A percentile compares a stretch with the other conserved stretches of the same genome.
These are phyloP conservation scores for Teleopsis dalmanni DNA, from an alignment of 1,140 invertebrate species.

Conservation along the genomic window DNA sequence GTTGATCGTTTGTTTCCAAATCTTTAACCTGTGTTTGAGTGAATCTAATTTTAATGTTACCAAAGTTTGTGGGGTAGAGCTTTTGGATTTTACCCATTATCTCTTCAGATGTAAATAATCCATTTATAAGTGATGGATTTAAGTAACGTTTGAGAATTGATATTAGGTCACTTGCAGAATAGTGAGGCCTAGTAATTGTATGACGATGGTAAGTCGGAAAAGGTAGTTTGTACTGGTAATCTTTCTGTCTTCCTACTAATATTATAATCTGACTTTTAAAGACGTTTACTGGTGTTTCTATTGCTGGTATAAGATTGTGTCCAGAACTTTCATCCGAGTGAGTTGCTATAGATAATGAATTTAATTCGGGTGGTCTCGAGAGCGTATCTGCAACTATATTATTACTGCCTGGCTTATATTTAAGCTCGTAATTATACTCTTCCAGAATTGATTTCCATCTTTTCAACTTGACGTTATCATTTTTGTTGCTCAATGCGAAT, in stretches of 20 bases:
- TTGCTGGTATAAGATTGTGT: neutral
- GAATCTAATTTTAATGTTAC: slow-evolving; percentile 5
- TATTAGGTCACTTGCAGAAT: neutral
- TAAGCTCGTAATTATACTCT: slow-evolving; percentile 30
- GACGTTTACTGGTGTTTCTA: neutral
- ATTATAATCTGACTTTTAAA: neutral
- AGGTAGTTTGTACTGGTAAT: neutral
- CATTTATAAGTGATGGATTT: neutral
- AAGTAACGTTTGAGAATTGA: neutral
- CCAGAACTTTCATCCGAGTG: neutral
- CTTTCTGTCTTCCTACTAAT: neutral
- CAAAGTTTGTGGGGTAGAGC: slow-evolving; percentile 4
- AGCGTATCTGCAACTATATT: slow-evolving; percentile 16
- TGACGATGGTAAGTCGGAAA: neutral
- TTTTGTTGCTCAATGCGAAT: too few species aligned
- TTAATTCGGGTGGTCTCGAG: neutral
- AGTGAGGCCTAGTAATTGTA: neutral
- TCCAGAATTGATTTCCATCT: too few species aligned
- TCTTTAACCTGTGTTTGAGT: slow-evolving; percentile 6
- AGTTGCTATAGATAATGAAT: neutral
- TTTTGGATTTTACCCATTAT: slow-evolving; percentile 6
- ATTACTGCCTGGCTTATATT: slow-evolving; percentile 19
- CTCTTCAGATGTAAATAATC: neutral
- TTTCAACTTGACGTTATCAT: too few species aligned
- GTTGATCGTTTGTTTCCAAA: neutral